These are phyloP conservation scores for Masnerella sp. DNA, from an alignment of 2,888 invertebrate species.

Conservation along the genomic window DNA sequence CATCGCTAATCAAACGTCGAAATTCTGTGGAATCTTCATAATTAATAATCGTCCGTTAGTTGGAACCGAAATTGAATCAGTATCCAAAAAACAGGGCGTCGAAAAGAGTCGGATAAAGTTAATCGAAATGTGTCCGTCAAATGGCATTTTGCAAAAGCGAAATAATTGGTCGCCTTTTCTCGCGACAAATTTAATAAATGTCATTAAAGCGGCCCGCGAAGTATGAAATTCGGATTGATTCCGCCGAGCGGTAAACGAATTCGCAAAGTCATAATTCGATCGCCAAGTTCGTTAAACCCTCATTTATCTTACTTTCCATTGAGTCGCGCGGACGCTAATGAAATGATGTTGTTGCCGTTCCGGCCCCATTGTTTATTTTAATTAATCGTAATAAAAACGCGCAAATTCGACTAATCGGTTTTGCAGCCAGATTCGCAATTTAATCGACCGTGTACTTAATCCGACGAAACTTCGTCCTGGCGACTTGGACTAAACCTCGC, in stretches of 20 bases:
- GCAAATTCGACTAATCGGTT: constrained; percentile 41
- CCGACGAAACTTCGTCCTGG: constrained; percentile 43
- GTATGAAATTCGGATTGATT: constrained; percentile 34
- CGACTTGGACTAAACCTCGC: constrained; percentile 50
- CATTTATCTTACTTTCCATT: constrained; percentile 52
- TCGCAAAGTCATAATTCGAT: constrained; percentile 43
- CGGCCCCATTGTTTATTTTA: constrained; percentile 46
- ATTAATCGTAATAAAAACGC: constrained; percentile 46
- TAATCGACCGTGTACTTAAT: constrained; percentile 52
- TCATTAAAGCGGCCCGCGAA: constrained; percentile 16
- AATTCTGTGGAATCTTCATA: too few relatives aligned
- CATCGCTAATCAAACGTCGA: too few relatives aligned
- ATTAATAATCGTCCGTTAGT: too few relatives aligned
- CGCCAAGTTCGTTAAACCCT: constrained; percentile 37
- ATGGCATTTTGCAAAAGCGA: too few relatives aligned
- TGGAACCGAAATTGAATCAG: too few relatives aligned
- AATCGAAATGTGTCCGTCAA: too few relatives aligned
- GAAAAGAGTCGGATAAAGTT: too few relatives aligned
- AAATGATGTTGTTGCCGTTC: constrained; percentile 22
- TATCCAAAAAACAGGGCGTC: too few relatives aligned
- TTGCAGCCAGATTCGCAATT: constrained; percentile 42
- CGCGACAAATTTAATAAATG: constrained; percentile 28
- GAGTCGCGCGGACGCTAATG: constrained; percentile 24
- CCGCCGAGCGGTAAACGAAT: constrained; percentile 38
- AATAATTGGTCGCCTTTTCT: constrained; percentile 23